phyloP scores from a whole-genome alignment of 2,888 invertebrate species.

The Iselma pallidipennis region DNA sequence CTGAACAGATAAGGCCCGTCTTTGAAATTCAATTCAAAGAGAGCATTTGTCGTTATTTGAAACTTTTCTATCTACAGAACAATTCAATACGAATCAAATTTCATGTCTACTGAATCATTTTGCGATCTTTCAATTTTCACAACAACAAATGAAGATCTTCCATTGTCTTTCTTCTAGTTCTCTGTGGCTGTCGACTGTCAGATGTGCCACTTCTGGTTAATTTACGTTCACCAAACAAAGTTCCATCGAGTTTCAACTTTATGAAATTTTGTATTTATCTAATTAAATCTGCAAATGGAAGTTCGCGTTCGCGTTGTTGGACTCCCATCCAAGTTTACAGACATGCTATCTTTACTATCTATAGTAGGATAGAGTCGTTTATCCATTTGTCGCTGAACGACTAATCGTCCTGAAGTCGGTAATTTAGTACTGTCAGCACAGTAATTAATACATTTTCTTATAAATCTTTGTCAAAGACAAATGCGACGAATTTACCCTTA shows the following conservation, averaged over 20 bases:
- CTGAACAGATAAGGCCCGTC: background rate
- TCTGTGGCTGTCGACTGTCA: background rate
- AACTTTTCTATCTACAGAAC: background rate
- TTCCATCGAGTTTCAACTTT: background rate
- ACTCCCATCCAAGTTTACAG: background rate
- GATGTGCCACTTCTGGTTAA: background rate
- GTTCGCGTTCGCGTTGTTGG: background rate
- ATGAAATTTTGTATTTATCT: background rate
- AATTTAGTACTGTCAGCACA: constrained; percentile 29
- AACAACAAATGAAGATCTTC: background rate
- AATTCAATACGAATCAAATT: too few species aligned
- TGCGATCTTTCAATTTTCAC: background rate
- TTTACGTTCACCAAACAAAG: background rate
- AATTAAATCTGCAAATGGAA: background rate
- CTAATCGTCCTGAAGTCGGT: constrained; percentile 25
- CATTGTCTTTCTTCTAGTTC: background rate
- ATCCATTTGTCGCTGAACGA: constrained; percentile 20
- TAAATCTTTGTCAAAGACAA: constrained; percentile 49
- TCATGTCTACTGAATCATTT: background rate
- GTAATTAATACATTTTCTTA: constrained; percentile 45
- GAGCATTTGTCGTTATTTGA: background rate
- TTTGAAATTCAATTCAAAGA: background rate
- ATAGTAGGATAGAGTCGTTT: constrained; percentile 10
- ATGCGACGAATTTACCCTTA: constrained; percentile 40
- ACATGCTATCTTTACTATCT: background rate